Percentiles rank a stretch among this genome's conserved stretches.
Conservation (phyloP, 2,797 vertebrate genomes). For the Tympanoctomys barrerae region DNA sequence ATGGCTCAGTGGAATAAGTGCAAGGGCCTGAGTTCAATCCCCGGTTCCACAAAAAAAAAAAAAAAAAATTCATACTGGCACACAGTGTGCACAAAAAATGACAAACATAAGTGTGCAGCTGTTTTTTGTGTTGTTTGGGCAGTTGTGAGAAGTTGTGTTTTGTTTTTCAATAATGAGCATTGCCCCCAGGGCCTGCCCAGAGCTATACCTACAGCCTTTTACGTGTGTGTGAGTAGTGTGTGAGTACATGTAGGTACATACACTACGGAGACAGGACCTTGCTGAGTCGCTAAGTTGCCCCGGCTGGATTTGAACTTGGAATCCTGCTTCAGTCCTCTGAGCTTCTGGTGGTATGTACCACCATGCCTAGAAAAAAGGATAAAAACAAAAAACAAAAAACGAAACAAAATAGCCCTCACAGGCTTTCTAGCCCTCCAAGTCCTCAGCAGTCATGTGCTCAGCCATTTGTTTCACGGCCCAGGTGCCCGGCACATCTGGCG, state of each 20-base stretch:
- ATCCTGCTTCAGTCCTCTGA: not conserved
- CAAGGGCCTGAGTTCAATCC: too few relatives aligned
- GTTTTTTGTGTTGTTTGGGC: not conserved
- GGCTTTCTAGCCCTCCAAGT: not conserved
- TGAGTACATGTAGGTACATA: not conserved
- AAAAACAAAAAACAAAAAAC: not conserved
- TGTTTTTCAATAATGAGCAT: too few relatives aligned
- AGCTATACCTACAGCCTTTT: too few relatives aligned
- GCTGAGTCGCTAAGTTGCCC: not conserved
- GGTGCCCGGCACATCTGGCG: not conserved
- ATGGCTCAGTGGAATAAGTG: too few relatives aligned
- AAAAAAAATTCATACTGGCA: not conserved
- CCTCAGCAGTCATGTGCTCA: not conserved
- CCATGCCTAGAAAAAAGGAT: not conserved
- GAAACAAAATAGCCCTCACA: too few relatives aligned
- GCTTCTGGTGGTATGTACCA: not conserved
- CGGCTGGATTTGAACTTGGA: not conserved
- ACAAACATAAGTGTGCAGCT: rapidly evolving
- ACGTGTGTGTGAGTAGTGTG: too few relatives aligned
- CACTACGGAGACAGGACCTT: not conserved
- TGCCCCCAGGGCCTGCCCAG: too few relatives aligned
- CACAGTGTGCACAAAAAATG: not conserved
- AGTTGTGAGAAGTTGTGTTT: not conserved
- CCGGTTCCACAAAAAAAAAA: too few relatives aligned
- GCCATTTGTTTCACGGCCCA: not conserved